A percentile compares a stretch with the other conserved stretches of the same genome.
Conservation (phyloP, 1,140 invertebrate species). For the Conus ventricosus region DNA sequence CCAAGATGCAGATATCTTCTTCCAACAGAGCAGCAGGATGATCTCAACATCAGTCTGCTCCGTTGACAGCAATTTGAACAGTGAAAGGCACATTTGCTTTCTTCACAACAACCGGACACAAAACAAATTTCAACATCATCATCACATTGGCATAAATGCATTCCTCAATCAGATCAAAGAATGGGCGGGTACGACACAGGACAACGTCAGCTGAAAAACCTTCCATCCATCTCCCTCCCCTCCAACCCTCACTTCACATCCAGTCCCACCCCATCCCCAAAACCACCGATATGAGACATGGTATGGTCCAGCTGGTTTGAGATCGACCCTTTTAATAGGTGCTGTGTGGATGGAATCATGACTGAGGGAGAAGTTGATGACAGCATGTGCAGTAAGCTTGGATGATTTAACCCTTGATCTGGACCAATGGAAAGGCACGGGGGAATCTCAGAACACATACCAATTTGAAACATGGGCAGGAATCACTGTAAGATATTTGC, state of each 20-base stretch:
- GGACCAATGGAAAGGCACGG: too few species aligned
- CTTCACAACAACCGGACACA: not conserved
- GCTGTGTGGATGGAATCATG: not conserved
- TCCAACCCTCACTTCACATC: too few species aligned
- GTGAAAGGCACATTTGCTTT: not conserved
- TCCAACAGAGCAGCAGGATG: too few species aligned
- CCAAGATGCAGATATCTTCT: too few species aligned
- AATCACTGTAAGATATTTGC: too few species aligned
- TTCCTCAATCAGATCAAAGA: not conserved
- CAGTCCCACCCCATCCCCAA: not conserved
- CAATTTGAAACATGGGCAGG: too few species aligned
- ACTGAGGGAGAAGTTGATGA: too few species aligned
- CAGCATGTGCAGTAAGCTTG: too few species aligned
- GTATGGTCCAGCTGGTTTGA: not conserved
- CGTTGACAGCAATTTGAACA: not conserved
- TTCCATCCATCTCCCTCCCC: too few species aligned
- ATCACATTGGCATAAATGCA: not conserved
- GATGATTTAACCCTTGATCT: too few species aligned
- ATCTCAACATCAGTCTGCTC: too few species aligned
- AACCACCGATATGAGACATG: not conserved
- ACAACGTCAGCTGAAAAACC: not conserved
- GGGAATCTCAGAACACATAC: too few species aligned
- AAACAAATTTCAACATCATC: not conserved
- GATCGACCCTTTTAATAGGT: not conserved
- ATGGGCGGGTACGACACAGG: not conserved